Evolutionary conservation across 2,113 vertebrate species (phyloP).

Genomic region (Nothocercus nigrocapillus): DNA sequence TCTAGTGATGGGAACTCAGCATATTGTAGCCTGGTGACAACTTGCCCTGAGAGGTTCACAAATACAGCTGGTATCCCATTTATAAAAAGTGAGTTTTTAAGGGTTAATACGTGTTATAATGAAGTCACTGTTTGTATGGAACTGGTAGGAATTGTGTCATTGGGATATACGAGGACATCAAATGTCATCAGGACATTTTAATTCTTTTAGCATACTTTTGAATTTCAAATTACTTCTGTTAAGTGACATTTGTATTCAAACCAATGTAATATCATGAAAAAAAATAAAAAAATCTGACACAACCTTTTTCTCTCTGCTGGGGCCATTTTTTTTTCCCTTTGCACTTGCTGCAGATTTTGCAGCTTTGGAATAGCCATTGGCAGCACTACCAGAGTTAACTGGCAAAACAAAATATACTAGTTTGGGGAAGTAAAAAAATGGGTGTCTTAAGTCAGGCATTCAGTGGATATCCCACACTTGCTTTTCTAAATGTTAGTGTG

Average conservation of each 20-base stretch:
- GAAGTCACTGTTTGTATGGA: background rate
- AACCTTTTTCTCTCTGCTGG: background rate
- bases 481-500: background rate
- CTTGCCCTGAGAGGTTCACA: background rate
- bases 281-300: background rate
- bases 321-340: background rate
- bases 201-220: background rate
- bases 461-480: background rate
- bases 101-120: background rate
- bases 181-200: background rate
- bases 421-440: background rate
- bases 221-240: background rate
- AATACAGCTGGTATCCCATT: background rate
- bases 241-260: background rate
- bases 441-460: background rate
- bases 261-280: background rate
- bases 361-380: background rate
- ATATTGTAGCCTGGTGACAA: background rate
- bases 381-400: background rate
- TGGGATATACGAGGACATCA: background rate
- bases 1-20: background rate
- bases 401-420: background rate
- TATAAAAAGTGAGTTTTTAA: background rate
- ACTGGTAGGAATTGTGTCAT: background rate
- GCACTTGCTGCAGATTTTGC: background rate